Base-by-base conservation (phyloP, 2,888 invertebrate species). In the Diarsia rubi region DNA sequence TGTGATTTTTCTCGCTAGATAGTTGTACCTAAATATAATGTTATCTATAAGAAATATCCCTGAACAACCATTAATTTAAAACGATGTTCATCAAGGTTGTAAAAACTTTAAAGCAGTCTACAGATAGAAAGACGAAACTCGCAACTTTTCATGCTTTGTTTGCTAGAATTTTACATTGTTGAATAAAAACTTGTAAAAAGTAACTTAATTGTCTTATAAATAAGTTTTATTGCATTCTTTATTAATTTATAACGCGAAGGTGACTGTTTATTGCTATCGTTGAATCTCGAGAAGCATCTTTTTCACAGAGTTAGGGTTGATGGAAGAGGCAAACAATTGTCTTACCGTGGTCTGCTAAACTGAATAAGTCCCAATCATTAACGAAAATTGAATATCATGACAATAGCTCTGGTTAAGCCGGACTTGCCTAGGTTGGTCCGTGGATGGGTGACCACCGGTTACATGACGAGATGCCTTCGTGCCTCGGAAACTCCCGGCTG, bases 161-260 rank as follows among this genome's bases (percentile, higher is more conserved):
- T 16, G 14, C 9, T 27, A 52, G 3, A 71, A 63, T 42, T 42
- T 11, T 45, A 54, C 45, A 73, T n/a, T 24, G 59, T 81, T 65
- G 62, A 67, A 77, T 45, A 59, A 71, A 63, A 73, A 59, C 44
- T 54, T 68, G 3, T 57, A 68, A 60, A 70, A 76, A 73, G 76
- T 69, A 47, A 62, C 62, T 69, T 70, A 64, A 69, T 42, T 2
- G 57, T 47, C 63, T 47, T 64, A 71, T 82, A 80, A 80, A 80
- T 78, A 82, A 78, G 67, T 59, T 82, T 82, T 80, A 82, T 80
- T 82, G 59, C 63, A 59, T 78, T 71, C 42, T 71, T 78, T 82
- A 78, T 71, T 71, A 68, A 80, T 82, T 71, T 82, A 80, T 27
- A 44, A 57, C 71, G 14, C 11, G n/a, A 31, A 60, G 42, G 59